A percentile compares a stretch with the other conserved stretches of the same genome.
phyloP scores from a whole-genome alignment of 1,140 invertebrate species.

The Aphidius gifuensis region DNA sequence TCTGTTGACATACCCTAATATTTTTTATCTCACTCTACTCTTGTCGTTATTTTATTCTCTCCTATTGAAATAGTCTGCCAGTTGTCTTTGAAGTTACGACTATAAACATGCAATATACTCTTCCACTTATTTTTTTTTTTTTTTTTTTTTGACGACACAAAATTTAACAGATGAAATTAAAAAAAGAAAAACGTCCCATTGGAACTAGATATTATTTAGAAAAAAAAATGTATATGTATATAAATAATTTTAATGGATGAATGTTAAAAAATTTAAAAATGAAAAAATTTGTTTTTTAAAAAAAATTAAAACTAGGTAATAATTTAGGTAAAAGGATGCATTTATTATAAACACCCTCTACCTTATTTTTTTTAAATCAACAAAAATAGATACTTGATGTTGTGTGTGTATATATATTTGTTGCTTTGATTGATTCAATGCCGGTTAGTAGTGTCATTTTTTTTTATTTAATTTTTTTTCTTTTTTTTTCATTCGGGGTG shows the following conservation, averaged over 20 bases:
- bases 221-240: not conserved
- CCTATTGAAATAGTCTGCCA: conserved; percentile 17
- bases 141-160: not conserved
- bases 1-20: not conserved
- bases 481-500: no score
- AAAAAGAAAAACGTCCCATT: conserved; percentile 25
- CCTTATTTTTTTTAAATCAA: not conserved
- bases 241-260: not conserved
- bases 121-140: conserved; percentile 19
- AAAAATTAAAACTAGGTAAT: conserved; percentile 32
- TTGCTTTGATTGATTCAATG: no score
- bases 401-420: no score
- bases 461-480: no score
- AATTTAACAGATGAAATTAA: not conserved
- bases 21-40: not conserved
- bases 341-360: conserved; percentile 37
- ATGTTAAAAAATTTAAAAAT: conserved; percentile 11
- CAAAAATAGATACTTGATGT: no score
- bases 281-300: conserved; percentile 8
- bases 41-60: not conserved
- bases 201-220: conserved; percentile 1
- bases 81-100: conserved; percentile 45
- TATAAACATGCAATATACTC: conserved; percentile 49
- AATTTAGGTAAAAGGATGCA: conserved; percentile 53
- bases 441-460: no score